These are phyloP conservation scores for Ophiothrix spiculata DNA, from an alignment of 35 echinoderm and acorn worm species.

Conservation along the genomic window DNA sequence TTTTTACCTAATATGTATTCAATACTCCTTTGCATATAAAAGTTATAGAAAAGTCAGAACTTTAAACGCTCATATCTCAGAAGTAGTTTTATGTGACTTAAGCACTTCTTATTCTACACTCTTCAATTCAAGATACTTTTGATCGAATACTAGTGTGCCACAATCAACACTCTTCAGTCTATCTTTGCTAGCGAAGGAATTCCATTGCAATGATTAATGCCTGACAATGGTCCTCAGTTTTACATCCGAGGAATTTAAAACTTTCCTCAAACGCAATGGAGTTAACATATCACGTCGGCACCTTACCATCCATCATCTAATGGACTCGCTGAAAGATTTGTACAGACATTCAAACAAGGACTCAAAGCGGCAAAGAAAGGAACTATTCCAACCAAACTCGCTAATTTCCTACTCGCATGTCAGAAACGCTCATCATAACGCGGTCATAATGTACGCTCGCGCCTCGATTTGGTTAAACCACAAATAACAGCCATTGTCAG, in stretches of 20 bases:
- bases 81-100: no score
- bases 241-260: conserved; percentile 46
- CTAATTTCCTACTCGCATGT: conserved; percentile 2
- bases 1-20: no score
- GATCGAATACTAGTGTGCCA: no score
- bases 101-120: no score
- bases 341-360: conserved; percentile 24
- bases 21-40: no score
- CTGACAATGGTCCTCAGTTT: conserved; percentile 65
- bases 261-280: conserved; percentile 42
- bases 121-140: no score
- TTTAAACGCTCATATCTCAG: no score
- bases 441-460: background rate
- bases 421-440: background rate
- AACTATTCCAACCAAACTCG: background rate
- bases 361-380: conserved; percentile 23
- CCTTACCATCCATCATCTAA: conserved; percentile 58
- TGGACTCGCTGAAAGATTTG: conserved; percentile 37
- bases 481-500: background rate
- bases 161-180: conserved; percentile 18
- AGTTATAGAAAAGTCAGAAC: no score
- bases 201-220: conserved; percentile 53
- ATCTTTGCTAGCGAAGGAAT: conserved; percentile 45
- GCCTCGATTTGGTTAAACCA: conserved; percentile 1
- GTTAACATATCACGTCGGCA: conserved; percentile 25